Percentiles rank a stretch among this genome's conserved stretches.
Conservation (phyloP, 2,888 invertebrate species). For the Cerastis leucographa region DNA sequence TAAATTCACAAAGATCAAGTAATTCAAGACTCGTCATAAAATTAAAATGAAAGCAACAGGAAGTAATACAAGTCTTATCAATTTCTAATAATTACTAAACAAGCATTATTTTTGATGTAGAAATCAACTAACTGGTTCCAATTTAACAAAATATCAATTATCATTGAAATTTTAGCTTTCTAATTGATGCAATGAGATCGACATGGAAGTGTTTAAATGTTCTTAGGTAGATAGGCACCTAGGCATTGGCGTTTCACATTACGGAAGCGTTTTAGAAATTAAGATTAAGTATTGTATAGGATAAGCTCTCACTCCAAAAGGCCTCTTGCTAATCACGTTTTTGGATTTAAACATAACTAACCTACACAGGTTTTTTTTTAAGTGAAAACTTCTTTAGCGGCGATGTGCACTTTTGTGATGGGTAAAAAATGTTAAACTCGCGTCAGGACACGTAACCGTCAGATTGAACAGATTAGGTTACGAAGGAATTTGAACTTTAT, state of each 20-base stretch:
- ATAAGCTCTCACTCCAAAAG: neutral
- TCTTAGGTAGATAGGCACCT: neutral
- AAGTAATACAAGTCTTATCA: slow-evolving; percentile 12
- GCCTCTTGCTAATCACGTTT: neutral
- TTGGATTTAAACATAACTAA: too few relatives aligned
- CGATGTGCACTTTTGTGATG: too few relatives aligned
- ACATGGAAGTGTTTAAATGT: slow-evolving; percentile 26
- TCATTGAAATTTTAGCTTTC: slow-evolving; percentile 44
- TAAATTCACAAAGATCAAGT: neutral
- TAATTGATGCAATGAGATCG: slow-evolving; percentile 55
- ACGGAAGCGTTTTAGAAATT: neutral
- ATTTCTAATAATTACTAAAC: slow-evolving; percentile 21
- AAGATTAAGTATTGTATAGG: neutral
- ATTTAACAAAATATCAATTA: slow-evolving; percentile 36
- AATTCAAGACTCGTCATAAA: neutral
- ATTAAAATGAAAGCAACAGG: slow-evolving; percentile 9
- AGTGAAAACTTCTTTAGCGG: too few relatives aligned
- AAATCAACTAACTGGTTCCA: slow-evolving; percentile 31
- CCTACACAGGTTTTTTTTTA: too few relatives aligned
- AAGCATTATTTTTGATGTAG: slow-evolving; percentile 19
- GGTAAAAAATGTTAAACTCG: too few relatives aligned
- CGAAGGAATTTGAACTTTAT: too few relatives aligned
- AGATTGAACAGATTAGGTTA: too few relatives aligned
- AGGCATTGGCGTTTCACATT: neutral
- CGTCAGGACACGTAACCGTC: too few relatives aligned